phyloP scores from a whole-genome alignment of 2,113 vertebrate species.

The Pungitius pungitius region DNA sequence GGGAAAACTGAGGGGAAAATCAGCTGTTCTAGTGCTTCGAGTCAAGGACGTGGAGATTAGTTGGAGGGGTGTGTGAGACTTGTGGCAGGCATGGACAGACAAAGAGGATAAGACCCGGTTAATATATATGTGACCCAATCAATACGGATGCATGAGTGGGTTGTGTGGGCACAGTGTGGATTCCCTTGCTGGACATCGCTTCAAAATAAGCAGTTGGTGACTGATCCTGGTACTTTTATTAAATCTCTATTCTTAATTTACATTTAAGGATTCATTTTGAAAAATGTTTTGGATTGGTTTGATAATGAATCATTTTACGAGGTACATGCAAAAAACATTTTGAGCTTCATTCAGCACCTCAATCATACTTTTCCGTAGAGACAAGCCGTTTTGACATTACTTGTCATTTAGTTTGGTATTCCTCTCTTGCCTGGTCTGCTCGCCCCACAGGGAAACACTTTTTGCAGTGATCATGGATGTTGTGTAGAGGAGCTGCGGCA shows the following conservation, averaged over 20 bases:
- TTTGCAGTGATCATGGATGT: slow-evolving; percentile 9
- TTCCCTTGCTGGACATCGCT: slow-evolving; percentile 16
- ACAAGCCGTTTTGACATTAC: not conserved
- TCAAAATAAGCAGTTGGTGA: not conserved
- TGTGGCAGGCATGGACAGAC: slow-evolving; percentile 38
- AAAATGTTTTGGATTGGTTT: slow-evolving; percentile 14
- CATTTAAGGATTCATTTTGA: slow-evolving; percentile 32
- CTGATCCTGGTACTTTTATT: slow-evolving; percentile 59
- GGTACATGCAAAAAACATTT: not conserved
- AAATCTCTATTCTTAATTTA: slow-evolving; percentile 48
- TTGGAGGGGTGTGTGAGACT: slow-evolving; percentile 17
- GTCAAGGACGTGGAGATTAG: slow-evolving; percentile 56
- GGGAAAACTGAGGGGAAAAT: slow-evolving; percentile 66
- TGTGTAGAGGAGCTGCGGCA: slow-evolving; percentile 13
- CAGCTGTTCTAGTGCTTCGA: slow-evolving; percentile 67
- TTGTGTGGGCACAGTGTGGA: slow-evolving; percentile 13
- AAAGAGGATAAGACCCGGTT: slow-evolving; percentile 42
- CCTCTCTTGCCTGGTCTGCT: slow-evolving; percentile 1
- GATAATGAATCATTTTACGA: not conserved
- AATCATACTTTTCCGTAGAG: not conserved
- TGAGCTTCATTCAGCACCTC: slow-evolving; percentile 6
- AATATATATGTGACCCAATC: slow-evolving; percentile 19
- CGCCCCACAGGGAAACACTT: slow-evolving; percentile 28
- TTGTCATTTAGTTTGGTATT: slow-evolving; percentile 18
- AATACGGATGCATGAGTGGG: slow-evolving; percentile 5